Evolutionary conservation across 2,888 invertebrate genomes (phyloP), one percentile per base, ranked within the genome.

Genomic region (Chymomyza fuscimana): DNA sequence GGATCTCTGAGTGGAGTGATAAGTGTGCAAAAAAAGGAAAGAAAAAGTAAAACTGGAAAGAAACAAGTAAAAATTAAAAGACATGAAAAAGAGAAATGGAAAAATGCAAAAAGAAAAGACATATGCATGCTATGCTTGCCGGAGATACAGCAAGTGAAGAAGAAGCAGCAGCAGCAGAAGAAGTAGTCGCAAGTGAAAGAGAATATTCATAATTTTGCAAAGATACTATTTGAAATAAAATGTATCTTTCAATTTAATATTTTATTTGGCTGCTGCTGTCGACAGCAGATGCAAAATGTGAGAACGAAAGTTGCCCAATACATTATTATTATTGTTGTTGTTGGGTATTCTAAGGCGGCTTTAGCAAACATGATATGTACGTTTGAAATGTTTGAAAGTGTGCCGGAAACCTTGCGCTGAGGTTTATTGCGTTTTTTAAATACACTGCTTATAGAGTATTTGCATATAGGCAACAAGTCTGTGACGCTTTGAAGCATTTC

Each of bases 171-270:
- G n/a, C 5, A 16, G 58, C 16, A 22, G 12, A 46, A 46, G 6
- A 46, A 46, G 19, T 56, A 56, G 5, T 25, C 22, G 29, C 22
- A 29, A 56, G 32, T 54, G 40, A 65, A 56, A 56, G 64, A 40
- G 46, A 40, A 25, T 16, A 56, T 32, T 32, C 40, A 46, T 46
- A 46, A 56, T 65, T 65, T 65, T 12, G 15, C 19, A 19, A 19
- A 65, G 40, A 46, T 10, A 65, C 36, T 46, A 65, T 65, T 65
- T 65, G 56, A 54, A 69, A 73, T 74, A 71, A 69, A 81, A 73
- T 70, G 65, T 61, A 73, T 78, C 78, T 70, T 78, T 76, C 74
- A 87, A 78, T 87, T 78, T 77, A 69, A 83, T 85, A 73, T 87
- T 87, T 85, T 82, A 82, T 83, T 87, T 76, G 75, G 63, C 71